These are phyloP conservation scores for Drosophila lini DNA, from an alignment of 1,140 invertebrate species.

Conservation along the genomic window DNA sequence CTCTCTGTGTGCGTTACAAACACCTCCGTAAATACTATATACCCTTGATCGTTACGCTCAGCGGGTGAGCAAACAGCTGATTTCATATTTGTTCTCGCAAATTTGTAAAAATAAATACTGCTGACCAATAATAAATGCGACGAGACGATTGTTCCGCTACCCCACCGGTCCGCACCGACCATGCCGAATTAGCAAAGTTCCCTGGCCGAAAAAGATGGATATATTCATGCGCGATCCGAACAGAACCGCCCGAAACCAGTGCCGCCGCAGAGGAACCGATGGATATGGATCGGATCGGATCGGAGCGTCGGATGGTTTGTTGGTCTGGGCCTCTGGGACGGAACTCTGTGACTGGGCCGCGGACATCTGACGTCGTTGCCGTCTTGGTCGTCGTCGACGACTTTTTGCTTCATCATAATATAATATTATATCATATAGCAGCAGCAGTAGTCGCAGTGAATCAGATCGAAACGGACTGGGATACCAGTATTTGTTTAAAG, in stretches of 20 bases:
- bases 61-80: constrained; percentile 35
- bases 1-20: constrained; percentile 7
- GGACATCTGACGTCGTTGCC: constrained; percentile 29
- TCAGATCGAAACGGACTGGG: background rate
- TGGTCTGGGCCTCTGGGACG: constrained; percentile 29
- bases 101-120: constrained; percentile 46
- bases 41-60: constrained; percentile 35
- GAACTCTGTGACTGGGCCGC: constrained; percentile 26
- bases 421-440: constrained; percentile 32
- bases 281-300: constrained; percentile 21
- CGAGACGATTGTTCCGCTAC: constrained; percentile 37
- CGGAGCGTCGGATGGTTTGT: constrained; percentile 8
- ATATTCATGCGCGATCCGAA: constrained; percentile 34
- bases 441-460: background rate
- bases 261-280: constrained; percentile 2
- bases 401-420: constrained; percentile 17
- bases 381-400: constrained; percentile 6
- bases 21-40: constrained; percentile 26
- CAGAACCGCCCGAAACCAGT: constrained; percentile 38
- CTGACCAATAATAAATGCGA: constrained; percentile 41
- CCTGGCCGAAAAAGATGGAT: constrained; percentile 38
- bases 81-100: constrained; percentile 40
- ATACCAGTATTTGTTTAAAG: constrained; percentile 49
- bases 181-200: constrained; percentile 38
- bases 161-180: background rate